Evolutionary conservation across 2,797 vertebrate genomes (phyloP).

Genomic region (Pseudopleuronectes americanus): DNA sequence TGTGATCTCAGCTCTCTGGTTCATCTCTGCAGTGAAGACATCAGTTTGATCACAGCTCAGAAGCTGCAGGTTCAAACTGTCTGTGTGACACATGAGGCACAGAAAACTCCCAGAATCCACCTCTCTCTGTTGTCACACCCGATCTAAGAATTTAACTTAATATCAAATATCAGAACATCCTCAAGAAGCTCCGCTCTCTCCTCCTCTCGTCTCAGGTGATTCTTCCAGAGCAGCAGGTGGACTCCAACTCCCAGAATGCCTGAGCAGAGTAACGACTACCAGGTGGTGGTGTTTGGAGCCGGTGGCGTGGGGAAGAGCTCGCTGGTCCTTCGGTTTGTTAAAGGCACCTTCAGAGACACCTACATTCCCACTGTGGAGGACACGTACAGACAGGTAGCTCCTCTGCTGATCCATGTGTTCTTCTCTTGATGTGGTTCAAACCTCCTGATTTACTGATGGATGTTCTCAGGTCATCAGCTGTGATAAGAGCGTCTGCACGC

Average conservation of each 20-base stretch:
- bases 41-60: too few species aligned
- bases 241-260: constrained; percentile 85
- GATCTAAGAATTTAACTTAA: too few species aligned
- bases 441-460: constrained; percentile 6
- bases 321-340: constrained; percentile 93
- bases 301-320: constrained; percentile 95
- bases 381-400: constrained; percentile 89
- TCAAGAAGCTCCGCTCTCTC: too few species aligned
- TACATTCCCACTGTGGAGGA: constrained; percentile 97
- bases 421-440: neutral
- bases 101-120: too few species aligned
- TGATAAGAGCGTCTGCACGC: constrained; percentile 95
- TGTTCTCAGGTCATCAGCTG: constrained; percentile 92
- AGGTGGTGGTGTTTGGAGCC: constrained; percentile 93
- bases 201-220: neutral
- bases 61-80: too few species aligned
- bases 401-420: too few species aligned
- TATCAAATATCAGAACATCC: too few species aligned
- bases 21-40: too few species aligned
- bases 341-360: constrained; percentile 94
- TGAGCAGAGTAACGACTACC: constrained; percentile 94
- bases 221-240: constrained; percentile 22
- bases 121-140: too few species aligned
- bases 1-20: too few species aligned
- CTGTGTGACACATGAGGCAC: too few species aligned